phyloP scores from a whole-genome alignment of 2,888 invertebrate species.

The Eremobia ochroleuca region DNA sequence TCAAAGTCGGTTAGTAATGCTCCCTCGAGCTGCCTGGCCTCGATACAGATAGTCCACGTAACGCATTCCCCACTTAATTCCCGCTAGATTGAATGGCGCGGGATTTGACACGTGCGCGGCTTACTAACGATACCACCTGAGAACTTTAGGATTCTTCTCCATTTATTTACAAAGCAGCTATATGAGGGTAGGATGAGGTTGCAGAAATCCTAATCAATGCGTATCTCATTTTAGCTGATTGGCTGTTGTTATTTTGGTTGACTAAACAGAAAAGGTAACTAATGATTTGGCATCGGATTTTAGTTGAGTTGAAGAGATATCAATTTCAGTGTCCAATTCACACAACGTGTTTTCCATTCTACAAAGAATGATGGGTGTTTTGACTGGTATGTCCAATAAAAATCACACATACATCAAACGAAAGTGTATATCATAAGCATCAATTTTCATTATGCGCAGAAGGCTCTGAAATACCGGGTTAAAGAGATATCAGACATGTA shows the following conservation, averaged over 20 bases:
- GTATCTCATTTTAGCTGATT: conserved; percentile 15
- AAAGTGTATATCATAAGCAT: too few relatives aligned
- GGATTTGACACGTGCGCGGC: conserved; percentile 77
- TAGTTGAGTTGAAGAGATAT: not conserved
- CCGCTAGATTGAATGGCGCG: conserved; percentile 78
- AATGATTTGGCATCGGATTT: not conserved
- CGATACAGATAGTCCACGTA: conserved; percentile 79
- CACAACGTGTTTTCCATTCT: not conserved
- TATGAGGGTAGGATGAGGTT: not conserved
- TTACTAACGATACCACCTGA: conserved; percentile 65
- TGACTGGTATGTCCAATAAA: too few relatives aligned
- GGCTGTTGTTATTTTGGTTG: not conserved
- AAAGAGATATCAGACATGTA: too few relatives aligned
- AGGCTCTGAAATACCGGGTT: too few relatives aligned
- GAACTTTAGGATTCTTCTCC: conserved; percentile 32
- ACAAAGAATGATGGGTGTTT: too few relatives aligned
- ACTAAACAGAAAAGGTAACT: not conserved
- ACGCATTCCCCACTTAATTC: conserved; percentile 76
- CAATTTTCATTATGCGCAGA: too few relatives aligned
- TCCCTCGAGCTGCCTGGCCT: conserved; percentile 66
- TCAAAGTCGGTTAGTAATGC: not conserved
- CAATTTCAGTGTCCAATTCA: not conserved
- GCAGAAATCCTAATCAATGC: conserved; percentile 7
- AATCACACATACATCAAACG: too few relatives aligned
- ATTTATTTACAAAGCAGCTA: conserved; percentile 42